Evolutionary conservation across 2,888 invertebrate genomes (phyloP), one percentile per base, ranked within the genome.

Genomic region (Lasioglossum villosulum): DNA sequence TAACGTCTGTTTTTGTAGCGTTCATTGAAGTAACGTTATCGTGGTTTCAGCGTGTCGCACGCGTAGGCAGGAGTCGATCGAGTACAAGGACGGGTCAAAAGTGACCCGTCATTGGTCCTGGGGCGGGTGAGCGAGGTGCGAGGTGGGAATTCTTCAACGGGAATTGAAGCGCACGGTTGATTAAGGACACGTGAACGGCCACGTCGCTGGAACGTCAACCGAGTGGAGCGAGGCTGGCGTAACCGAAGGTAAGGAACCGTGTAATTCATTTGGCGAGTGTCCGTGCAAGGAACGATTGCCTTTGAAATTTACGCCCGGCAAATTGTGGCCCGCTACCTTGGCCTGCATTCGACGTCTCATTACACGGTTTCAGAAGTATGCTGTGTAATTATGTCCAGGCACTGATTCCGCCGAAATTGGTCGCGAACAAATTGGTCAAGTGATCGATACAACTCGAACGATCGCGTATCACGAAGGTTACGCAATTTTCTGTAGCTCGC

Each of bases 331-430:
- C 23, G 63, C 73, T 79, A 66, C 86, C 86, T 86, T 86, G 86
- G 86, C 86, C 86, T 82, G 79, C 82, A 86, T 86, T 82, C 73
- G 73, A 42, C 77, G 86, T 84, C 86, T 85, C 82, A 59, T 59
- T 59, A 14, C 59, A 27, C 27, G 16, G 27, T 59, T 27, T 27
- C 27, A 27, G 59, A 59, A 27, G 16, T 27, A 37, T 27, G 59
- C 59, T n/a, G 59, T 59, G 59, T 27, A 59, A 59, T 59, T 59
- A 59, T 27, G 59, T 59, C 5, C 59, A 16, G 27, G 5, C 27
- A 59, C 27, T 59, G 59, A 59, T 59, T 59, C 27, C 16, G 5
- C 27, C 59, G 59, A 59, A 59, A 59, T 30, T 59, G 27, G 14
- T 30, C 5, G 14, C 14, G 59, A 3, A 59, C 59, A 59, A 59